These are phyloP conservation scores for Homarus americanus DNA, from an alignment of 1,140 invertebrate genomes.

Conservation along the genomic window DNA sequence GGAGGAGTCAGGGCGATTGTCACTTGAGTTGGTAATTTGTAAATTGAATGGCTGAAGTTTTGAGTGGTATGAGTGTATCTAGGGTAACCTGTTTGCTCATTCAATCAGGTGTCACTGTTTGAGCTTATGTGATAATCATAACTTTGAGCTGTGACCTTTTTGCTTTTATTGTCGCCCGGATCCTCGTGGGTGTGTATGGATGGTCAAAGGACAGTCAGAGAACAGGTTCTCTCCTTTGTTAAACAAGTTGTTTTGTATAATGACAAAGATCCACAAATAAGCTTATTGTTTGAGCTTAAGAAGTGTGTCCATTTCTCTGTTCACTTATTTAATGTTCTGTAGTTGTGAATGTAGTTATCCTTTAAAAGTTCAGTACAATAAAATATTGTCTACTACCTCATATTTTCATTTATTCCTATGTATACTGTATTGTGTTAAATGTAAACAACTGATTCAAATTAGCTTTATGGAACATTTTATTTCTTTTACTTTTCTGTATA, in stretches of 20 bases:
- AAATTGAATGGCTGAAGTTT: slow-evolving; percentile 65
- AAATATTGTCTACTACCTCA: slow-evolving; percentile 63
- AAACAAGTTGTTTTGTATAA: slow-evolving; percentile 67
- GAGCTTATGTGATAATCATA: slow-evolving; percentile 67
- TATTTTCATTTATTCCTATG: too few relatives aligned
- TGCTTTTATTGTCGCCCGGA: slow-evolving; percentile 60
- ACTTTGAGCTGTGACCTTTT: slow-evolving; percentile 68
- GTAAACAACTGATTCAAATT: too few relatives aligned
- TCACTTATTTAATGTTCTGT: slow-evolving; percentile 73
- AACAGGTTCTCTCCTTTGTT: slow-evolving; percentile 68
- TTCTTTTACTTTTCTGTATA: too few relatives aligned
- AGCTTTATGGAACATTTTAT: too few relatives aligned
- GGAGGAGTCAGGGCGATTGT: slow-evolving; percentile 67
- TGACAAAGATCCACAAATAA: slow-evolving; percentile 65
- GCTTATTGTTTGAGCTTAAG: slow-evolving; percentile 67
- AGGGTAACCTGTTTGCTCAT: slow-evolving; percentile 67
- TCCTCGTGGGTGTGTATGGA: slow-evolving; percentile 68
- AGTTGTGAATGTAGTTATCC: slow-evolving; percentile 73
- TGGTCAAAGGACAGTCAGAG: slow-evolving; percentile 70
- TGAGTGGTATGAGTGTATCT: slow-evolving; percentile 66
- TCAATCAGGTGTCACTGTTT: slow-evolving; percentile 67
- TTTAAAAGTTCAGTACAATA: slow-evolving; percentile 72
- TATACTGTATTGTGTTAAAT: too few relatives aligned
- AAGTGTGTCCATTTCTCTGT: slow-evolving; percentile 72
- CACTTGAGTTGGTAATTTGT: slow-evolving; percentile 39